Evolutionary conservation across 2,888 invertebrate species (phyloP).

Genomic region (Germaria angustata): DNA sequence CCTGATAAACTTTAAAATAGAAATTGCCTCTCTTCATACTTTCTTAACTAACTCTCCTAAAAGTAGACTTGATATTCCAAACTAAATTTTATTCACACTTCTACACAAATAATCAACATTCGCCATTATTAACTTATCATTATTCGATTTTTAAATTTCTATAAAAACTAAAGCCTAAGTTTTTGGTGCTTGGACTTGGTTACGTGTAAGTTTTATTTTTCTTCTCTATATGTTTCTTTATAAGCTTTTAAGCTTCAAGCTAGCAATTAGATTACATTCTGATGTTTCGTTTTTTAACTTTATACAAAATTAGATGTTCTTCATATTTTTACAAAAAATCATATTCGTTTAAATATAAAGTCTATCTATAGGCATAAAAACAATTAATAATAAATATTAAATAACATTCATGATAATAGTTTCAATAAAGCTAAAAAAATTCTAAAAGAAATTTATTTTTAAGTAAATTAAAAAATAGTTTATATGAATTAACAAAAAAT

Average conservation of each 20-base stretch:
- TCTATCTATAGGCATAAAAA: neutral
- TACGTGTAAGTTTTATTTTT: constrained; percentile 13
- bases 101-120: no score
- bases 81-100: no score
- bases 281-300: neutral
- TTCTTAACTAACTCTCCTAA: no score
- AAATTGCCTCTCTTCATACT: no score
- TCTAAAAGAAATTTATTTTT: no score
- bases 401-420: neutral
- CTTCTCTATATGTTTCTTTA: neutral
- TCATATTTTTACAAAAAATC: neutral
- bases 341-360: neutral
- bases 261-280: neutral
- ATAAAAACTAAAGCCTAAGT: constrained; percentile 49
- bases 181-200: constrained; percentile 60
- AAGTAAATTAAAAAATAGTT: no score
- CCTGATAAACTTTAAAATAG: no score
- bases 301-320: neutral
- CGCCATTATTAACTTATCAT: no score
- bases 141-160: neutral
- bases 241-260: constrained; percentile 29
- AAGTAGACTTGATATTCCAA: no score
- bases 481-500: no score
- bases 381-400: neutral
- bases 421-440: no score